Base-by-base conservation (phyloP, 2,113 vertebrate species). In the Micromys minutus region DNA sequence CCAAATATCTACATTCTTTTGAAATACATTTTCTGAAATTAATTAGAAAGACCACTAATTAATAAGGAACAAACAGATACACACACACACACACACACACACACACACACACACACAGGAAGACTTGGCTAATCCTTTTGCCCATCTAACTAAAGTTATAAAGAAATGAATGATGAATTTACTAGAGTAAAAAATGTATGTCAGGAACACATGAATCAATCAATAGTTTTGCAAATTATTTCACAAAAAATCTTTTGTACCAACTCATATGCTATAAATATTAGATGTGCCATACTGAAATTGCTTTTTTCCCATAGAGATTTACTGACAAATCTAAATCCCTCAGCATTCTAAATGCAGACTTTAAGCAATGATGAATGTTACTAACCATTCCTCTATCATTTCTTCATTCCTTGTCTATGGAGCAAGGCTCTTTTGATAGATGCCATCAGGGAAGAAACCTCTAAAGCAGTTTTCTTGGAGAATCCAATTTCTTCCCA, bases 251-350 rank as follows among this genome's bases (percentile, higher is more conserved):
- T 85, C 42, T 93, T 96, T 71, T 96, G 59, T 94, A 88, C 69
- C n/a, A 90, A 65, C 42, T 97, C 94, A 74, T 77, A 81, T 69
- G 92, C 93, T 92, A 95, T 89, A 94, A 96, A 97, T 97, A 95
- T 87, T 92, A 94, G n/a, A 95, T 95, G 74, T 86, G n/a, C 42
- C 61, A 55, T 55, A 36, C n/a, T 94, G 47, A 95, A 95, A 95
- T 95, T 87, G 94, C 76, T 90, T 93, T 85, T 85, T 93, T 24
- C 67, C 81, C 92, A 88, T 24, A 83, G 94, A 93, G 85, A 83
- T 87, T 95, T 95, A 86, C 94, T 90, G 94, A 94, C 34, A 88
- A 84, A 74, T 92, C 63, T 45, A 81, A 95, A 94, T 83, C 72
- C 24, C 31, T 96, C 67, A 55, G 65, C 50, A 74, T 95, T 90